Percentiles rank a stretch among this genome's conserved stretches.
Evolutionary conservation across 1,140 invertebrate species (phyloP).

Genomic region (Drosophila seguyi): DNA sequence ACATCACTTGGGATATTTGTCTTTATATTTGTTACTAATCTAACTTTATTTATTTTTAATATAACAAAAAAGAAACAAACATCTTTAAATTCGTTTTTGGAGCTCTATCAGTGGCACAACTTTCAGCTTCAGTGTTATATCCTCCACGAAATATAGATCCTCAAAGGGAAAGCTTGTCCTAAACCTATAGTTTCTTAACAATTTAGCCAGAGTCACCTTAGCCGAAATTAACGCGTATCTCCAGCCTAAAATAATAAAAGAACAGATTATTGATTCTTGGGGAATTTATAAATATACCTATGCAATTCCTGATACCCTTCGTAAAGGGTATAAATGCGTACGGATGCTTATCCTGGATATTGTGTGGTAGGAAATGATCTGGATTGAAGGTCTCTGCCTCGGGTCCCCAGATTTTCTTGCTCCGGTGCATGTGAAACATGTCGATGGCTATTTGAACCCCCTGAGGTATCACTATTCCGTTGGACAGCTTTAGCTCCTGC

Average conservation of each 20-base stretch:
- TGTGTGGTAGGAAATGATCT: conserved; percentile 72
- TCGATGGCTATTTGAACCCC: conserved; percentile 59
- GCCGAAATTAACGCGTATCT: conserved; percentile 74
- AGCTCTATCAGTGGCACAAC: conserved; percentile 56
- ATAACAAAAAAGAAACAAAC: neutral
- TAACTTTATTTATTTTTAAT: conserved; percentile 14
- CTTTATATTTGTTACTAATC: neutral
- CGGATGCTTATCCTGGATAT: conserved; percentile 61
- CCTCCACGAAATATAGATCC: conserved; percentile 74
- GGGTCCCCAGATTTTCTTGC: conserved; percentile 69
- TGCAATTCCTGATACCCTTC: conserved; percentile 77
- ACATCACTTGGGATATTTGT: too few relatives aligned
- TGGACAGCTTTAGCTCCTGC: conserved; percentile 61
- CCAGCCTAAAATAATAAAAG: conserved; percentile 59
- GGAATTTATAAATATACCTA: conserved; percentile 51
- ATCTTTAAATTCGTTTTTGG: conserved; percentile 27
- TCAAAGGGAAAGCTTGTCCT: conserved; percentile 69
- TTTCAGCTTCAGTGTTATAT: conserved; percentile 76
- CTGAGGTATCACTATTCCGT: conserved; percentile 59
- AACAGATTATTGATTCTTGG: neutral
- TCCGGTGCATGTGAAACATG: conserved; percentile 71
- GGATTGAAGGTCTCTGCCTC: conserved; percentile 77
- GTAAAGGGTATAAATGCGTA: conserved; percentile 80
- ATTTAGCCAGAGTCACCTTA: conserved; percentile 70
- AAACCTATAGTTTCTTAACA: conserved; percentile 71